Percentiles rank a stretch among this genome's conserved stretches.
Evolutionary conservation across 2,888 invertebrate genomes (phyloP).

Genomic region (Apamea epomidion): DNA sequence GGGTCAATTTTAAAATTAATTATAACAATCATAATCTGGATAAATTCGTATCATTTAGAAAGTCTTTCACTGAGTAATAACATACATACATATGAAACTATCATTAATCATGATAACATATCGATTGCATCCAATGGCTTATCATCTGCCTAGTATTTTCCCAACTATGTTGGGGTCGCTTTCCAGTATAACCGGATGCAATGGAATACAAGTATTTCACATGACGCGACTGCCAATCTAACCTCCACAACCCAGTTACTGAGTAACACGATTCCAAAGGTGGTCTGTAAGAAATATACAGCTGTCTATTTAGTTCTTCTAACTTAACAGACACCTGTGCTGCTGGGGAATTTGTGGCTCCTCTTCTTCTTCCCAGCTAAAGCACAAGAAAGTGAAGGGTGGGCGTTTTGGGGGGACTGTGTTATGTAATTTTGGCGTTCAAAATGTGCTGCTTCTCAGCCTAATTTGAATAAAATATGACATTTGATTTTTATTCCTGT

Average conservation of each 20-base stretch:
- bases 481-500: not conserved
- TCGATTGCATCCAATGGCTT: not conserved
- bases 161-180: not conserved
- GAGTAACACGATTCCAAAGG: not conserved
- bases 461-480: not conserved
- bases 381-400: not conserved
- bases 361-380: not conserved
- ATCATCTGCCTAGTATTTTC: not conserved
- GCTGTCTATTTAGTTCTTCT: no score
- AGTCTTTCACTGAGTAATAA: no score
- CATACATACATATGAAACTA: not conserved
- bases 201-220: not conserved
- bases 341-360: not conserved
- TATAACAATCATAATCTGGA: no score
- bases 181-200: not conserved
- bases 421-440: not conserved
- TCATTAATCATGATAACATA: not conserved
- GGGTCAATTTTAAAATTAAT: no score
- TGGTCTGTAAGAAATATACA: not conserved
- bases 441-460: not conserved
- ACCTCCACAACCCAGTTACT: not conserved
- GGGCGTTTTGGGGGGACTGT: not conserved
- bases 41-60: no score
- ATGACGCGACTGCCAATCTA: not conserved
- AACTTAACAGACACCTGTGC: no score